Base-by-base conservation (phyloP, 2,113 vertebrate genomes). In the Sula dactylatra region DNA sequence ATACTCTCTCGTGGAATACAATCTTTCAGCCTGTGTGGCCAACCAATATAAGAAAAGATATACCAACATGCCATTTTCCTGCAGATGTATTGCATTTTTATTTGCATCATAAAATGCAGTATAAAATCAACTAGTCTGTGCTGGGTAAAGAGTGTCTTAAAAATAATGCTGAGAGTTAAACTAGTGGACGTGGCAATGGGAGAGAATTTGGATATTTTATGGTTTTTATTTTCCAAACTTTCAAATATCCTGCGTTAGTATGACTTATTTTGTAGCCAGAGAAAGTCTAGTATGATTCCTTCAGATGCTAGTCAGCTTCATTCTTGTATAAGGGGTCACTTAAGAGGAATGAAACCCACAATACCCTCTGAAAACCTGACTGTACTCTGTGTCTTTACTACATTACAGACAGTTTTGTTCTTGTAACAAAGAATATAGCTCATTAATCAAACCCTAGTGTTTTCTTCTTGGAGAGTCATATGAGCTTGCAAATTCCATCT, bases 151-250 rank as follows among this genome's bases (percentile, higher is more conserved):
- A 56, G 8, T 40, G 73, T 5, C 4, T 72, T 65, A 55, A 71
- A 79, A 82, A 16, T 25, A 74, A 58, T 18, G 5, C 9, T 54
- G n/a, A 74, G 7, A 7, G 6, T 58, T 56, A 82, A 66, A 74
- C 11, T n/a, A 66, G 13, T 58, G 5, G 3, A 20, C 1, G 1
- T 5, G 22, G 17, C 3, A 87, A 54, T 14, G 2, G 11, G 7
- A 93, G 10, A 38, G 0, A 1, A 76, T 67, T 74, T 94, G 12
- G 26, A n/a, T 73, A 62, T 14, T 72, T 92, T 20, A 50, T 6
- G 6, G 0, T 1, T 59, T 90, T 88, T 42, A 7, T 81, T 14
- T 62, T 79, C 25, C 54, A 64, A 25, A 74, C 15, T 59, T 88
- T 29, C 9, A 52, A 47, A 88, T 73, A 50, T 25, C 13, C 9